Conservation (phyloP, 2,797 vertebrate species). For the Helostoma temminkii region DNA sequence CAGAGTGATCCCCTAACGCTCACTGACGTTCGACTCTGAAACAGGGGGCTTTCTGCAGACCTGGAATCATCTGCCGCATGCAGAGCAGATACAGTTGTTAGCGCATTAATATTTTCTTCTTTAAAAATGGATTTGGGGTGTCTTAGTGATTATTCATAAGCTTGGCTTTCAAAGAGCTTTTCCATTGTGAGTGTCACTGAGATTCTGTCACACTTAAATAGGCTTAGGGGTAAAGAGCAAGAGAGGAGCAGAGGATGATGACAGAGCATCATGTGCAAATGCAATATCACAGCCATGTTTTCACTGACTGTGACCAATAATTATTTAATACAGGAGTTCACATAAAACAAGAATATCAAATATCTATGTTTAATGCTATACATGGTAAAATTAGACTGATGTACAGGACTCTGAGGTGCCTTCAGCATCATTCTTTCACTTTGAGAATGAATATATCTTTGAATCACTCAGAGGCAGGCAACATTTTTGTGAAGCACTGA, state of each 20-base stretch:
- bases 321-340: slow-evolving; percentile 18
- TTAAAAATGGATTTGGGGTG: slow-evolving; percentile 79
- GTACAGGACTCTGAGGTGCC: not conserved
- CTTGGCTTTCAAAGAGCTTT: slow-evolving; percentile 75
- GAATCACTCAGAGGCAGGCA: slow-evolving; percentile 29
- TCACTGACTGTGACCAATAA: slow-evolving; percentile 31
- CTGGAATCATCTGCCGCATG: slow-evolving; percentile 66
- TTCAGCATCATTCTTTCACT: not conserved
- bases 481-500: slow-evolving; percentile 40
- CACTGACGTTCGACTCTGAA: slow-evolving; percentile 53
- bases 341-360: slow-evolving; percentile 2
- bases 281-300: slow-evolving; percentile 50
- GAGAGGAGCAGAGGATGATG: slow-evolving; percentile 53
- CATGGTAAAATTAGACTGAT: slow-evolving; percentile 15
- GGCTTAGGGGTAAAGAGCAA: slow-evolving; percentile 64
- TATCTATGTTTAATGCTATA: slow-evolving; percentile 9
- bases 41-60: slow-evolving; percentile 63
- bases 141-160: slow-evolving; percentile 80
- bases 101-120: slow-evolving; percentile 75
- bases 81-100: slow-evolving; percentile 76
- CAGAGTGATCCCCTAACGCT: slow-evolving; percentile 72
- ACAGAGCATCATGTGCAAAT: slow-evolving; percentile 49
- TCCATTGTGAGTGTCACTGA: slow-evolving; percentile 68
- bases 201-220: slow-evolving; percentile 74
- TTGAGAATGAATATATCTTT: not conserved